Base-by-base conservation (phyloP, 2,113 vertebrate species). In the Paramisgurnus dabryanus region DNA sequence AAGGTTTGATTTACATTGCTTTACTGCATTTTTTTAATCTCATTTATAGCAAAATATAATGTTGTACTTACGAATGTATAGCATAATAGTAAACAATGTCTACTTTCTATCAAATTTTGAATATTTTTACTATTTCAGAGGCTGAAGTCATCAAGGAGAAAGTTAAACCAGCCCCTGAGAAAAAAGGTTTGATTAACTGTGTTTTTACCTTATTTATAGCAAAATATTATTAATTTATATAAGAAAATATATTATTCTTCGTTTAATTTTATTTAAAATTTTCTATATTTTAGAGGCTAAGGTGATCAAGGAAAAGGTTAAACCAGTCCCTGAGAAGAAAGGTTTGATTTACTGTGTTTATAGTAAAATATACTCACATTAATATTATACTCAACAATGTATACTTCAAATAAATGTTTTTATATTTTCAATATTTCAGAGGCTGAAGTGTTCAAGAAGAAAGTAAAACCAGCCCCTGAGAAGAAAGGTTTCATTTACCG, bases 241-340 rank as follows among this genome's bases (percentile, higher is more conserved):
- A n/a, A n/a, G n/a, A n/a, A n/a, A n/a, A n/a, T n/a, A n/a, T n/a
- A n/a, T n/a, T n/a, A n/a, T 27, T 27, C 27, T 27, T 27, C 27
- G 2, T 27, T 27, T 27, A 27, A 27, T 27, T 27, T 27, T 27
- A 27, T 27, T 27, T 27, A 27, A 27, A 17, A 40, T 71, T 6
- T 7, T 50, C 68, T 9, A 45, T n/a, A 39, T 70, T 12, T 84
- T 34, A 57, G 90, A 82, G 86, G 90, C 85, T 79, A 82, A 78
- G 15, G 85, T 87, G 7, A 22, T 87, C 6, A 90, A 89, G 75
- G 88, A 88, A 49, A 86, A 75, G 60, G 83, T 79, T 57, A 89
- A 90, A 72, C 61, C 80, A 70, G 80, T 77, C n/a, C 82, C 86
- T 7, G 15, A 87, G 34, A 91, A 85, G 10, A 74, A 81, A 75